Base-by-base conservation (phyloP, 2,888 invertebrate species). In the Tuberolachnus salignus region DNA sequence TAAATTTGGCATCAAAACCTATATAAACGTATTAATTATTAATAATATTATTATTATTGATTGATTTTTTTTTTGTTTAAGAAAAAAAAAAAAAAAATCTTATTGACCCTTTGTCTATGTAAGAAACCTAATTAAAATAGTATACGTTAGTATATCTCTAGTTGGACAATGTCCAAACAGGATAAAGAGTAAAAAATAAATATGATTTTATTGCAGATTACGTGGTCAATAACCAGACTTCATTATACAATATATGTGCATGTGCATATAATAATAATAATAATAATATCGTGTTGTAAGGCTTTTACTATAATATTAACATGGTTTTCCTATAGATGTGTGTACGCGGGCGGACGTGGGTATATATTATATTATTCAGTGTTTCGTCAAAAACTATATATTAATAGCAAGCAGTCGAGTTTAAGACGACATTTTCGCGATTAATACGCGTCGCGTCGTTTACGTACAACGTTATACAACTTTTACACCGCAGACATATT, bases 201-300 rank as follows among this genome's bases (percentile, higher is more conserved):
- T 73, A 63, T 51, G 21, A 73, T 73, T 61, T 73, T 73, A 63
- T 73, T 73, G 63, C 73, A 51, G 51, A 73, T 49, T 72, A 61
- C 13, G 51, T 73, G 73, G 63, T 73, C 51, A 73, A 73, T 63
- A 73, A 53, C 73, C 73, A 72, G 63, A 72, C 49, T 72, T 71
- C 44, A 59, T 59, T 59, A 71, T 6, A 4, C 3, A 3, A 34
- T 6, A 6, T 34, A 4, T 6, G 3, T 34, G 6, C 34, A 34
- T 59, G 23, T 49, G 59, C 34, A 34, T 34, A 34, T 6, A 6
- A 4, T 3, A n/a, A n/a, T n/a, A n/a, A 34, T 4, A 3, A 34
- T 34, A 34, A 34, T 34, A 61, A 61, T 49, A n/a, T 10, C 34
- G 34, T 49, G 57, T 70, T 26, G 59, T 51, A n/a, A 16, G 61